Percentiles rank a stretch among this genome's conserved stretches.
phyloP scores from a whole-genome alignment of 1,140 invertebrate species.

The Platorchestia sp. region DNA sequence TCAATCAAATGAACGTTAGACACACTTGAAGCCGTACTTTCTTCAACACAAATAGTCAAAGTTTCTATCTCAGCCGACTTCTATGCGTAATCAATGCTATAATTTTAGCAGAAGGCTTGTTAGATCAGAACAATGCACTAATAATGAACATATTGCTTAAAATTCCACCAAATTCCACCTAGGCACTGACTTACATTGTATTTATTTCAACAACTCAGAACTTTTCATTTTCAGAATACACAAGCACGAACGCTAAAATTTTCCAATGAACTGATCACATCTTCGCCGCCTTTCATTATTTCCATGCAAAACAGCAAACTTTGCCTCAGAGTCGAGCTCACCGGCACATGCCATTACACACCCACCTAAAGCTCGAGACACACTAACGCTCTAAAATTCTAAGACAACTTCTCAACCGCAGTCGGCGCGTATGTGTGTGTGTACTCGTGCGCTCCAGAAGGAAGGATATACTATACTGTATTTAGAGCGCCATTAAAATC shows the following conservation, averaged over 20 bases:
- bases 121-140: too few species aligned
- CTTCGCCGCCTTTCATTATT: not conserved
- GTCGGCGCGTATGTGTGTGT: not conserved
- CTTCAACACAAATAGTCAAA: too few species aligned
- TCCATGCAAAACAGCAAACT: not conserved
- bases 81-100: too few species aligned
- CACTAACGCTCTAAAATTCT: not conserved
- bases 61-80: too few species aligned
- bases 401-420: too few species aligned
- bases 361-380: not conserved
- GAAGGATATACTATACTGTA: not conserved
- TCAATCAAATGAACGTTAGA: too few species aligned
- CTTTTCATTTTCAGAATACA: not conserved
- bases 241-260: not conserved
- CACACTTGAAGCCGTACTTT: too few species aligned
- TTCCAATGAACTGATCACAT: not conserved
- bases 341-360: not conserved
- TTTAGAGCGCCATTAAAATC: not conserved
- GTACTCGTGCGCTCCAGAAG: not conserved
- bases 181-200: too few species aligned
- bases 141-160: too few species aligned
- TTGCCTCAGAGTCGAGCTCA: not conserved
- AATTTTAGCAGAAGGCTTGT: too few species aligned
- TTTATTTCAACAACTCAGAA: not conserved
- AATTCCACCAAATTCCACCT: too few species aligned